Conservation (phyloP, 1,140 invertebrate genomes). For the Papilio glaucus region DNA sequence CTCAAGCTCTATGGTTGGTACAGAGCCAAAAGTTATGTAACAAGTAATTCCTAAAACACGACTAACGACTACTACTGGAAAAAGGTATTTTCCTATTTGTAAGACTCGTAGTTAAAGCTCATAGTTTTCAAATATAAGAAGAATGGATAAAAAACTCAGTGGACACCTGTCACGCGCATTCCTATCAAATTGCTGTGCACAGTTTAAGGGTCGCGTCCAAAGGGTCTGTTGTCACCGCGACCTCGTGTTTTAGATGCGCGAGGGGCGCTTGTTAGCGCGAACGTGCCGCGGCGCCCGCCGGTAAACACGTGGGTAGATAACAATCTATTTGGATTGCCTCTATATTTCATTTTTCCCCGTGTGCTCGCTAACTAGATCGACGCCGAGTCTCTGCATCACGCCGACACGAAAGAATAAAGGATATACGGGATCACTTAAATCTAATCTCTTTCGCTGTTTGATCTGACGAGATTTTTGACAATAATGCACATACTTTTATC, state of each 20-base stretch:
- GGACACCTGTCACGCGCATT: constrained; percentile 74
- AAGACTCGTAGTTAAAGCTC: not conserved
- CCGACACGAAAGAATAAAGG: constrained; percentile 57
- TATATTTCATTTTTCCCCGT: constrained; percentile 83
- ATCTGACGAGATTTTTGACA: constrained; percentile 34
- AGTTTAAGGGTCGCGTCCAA: constrained; percentile 57
- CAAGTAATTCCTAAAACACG: too few species aligned
- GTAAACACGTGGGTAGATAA: constrained; percentile 84
- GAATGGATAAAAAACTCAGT: constrained; percentile 47
- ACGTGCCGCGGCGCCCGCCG: constrained; percentile 76
- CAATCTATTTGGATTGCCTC: constrained; percentile 84
- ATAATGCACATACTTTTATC: not conserved
- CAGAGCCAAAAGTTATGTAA: too few species aligned
- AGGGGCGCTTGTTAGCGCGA: constrained; percentile 77
- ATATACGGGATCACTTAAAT: constrained; percentile 73
- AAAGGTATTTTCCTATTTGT: too few species aligned
- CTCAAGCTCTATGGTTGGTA: too few species aligned
- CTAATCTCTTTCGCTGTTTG: constrained; percentile 44
- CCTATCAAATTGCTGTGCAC: constrained; percentile 56
- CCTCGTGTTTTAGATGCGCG: constrained; percentile 58
- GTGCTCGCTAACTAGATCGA: constrained; percentile 79
- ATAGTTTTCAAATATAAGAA: constrained; percentile 9
- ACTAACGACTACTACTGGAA: too few species aligned
- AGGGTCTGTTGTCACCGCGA: constrained; percentile 63
- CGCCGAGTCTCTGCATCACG: constrained; percentile 53